Percentiles rank a stretch among this genome's conserved stretches.
phyloP scores from a whole-genome alignment of 2,797 vertebrate genomes.

The Gila robusta region DNA sequence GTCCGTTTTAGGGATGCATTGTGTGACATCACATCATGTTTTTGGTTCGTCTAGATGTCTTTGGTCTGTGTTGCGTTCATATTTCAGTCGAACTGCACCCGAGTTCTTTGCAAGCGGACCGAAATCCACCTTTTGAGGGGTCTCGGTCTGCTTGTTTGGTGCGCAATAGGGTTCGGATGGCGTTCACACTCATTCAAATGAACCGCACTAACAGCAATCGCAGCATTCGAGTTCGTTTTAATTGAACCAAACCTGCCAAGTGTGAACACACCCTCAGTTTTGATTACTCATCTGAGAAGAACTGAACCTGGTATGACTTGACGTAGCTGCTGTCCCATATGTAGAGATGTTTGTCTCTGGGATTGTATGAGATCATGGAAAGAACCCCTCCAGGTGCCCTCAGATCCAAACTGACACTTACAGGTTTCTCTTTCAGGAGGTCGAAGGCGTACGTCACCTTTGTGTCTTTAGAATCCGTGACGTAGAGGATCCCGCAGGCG shows the following conservation, averaged over 20 bases:
- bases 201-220: neutral
- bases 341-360: constrained; percentile 86
- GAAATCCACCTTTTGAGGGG: neutral
- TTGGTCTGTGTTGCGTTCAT: neutral
- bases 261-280: neutral
- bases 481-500: constrained; percentile 89
- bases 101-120: neutral
- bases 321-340: constrained; percentile 90
- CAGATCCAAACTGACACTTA: constrained; percentile 87
- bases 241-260: neutral
- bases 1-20: neutral
- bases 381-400: constrained; percentile 85
- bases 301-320: constrained; percentile 85
- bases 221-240: neutral
- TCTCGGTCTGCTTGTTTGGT: neutral
- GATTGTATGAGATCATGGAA: constrained; percentile 93
- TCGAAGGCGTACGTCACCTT: constrained; percentile 91
- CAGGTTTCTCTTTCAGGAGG: constrained; percentile 84
- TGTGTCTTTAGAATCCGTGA: constrained; percentile 90
- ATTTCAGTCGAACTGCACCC: neutral
- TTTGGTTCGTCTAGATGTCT: neutral
- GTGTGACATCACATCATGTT: neutral
- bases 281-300: constrained; percentile 77
- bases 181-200: neutral
- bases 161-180: neutral